phyloP scores from a whole-genome alignment of 1,140 invertebrate species.

The Hestina assimilis region DNA sequence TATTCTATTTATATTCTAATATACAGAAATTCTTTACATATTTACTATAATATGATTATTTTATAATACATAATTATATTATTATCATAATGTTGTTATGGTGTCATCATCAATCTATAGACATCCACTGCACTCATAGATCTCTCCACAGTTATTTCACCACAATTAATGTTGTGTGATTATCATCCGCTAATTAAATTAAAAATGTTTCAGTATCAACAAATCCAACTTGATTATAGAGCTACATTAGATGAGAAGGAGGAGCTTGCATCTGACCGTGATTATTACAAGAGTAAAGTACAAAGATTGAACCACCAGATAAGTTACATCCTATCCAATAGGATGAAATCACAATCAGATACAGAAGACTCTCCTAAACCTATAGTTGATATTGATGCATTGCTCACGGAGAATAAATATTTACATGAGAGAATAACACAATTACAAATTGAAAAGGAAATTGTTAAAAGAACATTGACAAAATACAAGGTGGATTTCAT shows the following conservation, averaged over 20 bases:
- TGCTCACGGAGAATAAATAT: slow-evolving; percentile 91
- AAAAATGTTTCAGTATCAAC: slow-evolving; percentile 80
- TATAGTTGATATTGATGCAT: slow-evolving; percentile 88
- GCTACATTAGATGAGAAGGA: slow-evolving; percentile 91
- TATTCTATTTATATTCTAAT: slow-evolving; percentile 1
- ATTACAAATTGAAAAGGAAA: slow-evolving; percentile 87
- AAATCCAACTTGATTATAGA: slow-evolving; percentile 87
- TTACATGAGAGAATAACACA: slow-evolving; percentile 90
- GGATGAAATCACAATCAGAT: slow-evolving; percentile 43
- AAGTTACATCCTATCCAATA: slow-evolving; percentile 82
- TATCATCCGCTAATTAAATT: slow-evolving; percentile 4
- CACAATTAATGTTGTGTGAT: no score
- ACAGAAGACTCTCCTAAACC: slow-evolving; percentile 62
- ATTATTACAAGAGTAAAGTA: slow-evolving; percentile 92
- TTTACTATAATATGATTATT: no score
- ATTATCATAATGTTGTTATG: no score
- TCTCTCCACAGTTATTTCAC: no score
- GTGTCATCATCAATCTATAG: no score
- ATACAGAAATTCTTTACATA: no score
- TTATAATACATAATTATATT: no score
- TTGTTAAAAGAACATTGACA: slow-evolving; percentile 83
- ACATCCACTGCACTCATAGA: no score
- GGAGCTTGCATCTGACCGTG: slow-evolving; percentile 88
- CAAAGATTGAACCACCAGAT: slow-evolving; percentile 91
- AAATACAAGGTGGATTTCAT: slow-evolving; percentile 83